A percentile compares a stretch with the other conserved stretches of the same genome.
Conservation (phyloP, 2,888 invertebrate genomes). For the Listrodromus nycthemerus region DNA sequence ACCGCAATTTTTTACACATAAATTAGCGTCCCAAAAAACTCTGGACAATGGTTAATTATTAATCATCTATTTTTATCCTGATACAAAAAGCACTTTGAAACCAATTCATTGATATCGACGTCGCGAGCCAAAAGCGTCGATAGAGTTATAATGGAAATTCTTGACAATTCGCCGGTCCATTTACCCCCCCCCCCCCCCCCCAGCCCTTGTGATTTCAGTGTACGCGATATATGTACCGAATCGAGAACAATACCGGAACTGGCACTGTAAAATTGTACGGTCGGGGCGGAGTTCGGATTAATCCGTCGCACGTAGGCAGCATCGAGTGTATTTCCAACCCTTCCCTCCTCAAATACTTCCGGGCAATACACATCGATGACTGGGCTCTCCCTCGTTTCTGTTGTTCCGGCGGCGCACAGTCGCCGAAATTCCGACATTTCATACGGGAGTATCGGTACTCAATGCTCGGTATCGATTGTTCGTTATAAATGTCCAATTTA, state of each 20-base stretch:
- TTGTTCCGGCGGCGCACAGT: neutral
- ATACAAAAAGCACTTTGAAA: too few species aligned
- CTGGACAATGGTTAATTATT: too few species aligned
- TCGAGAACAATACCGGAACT: constrained; percentile 35
- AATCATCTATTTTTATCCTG: too few species aligned
- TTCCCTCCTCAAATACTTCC: too few species aligned
- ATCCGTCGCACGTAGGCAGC: constrained; percentile 24
- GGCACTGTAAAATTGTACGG: constrained; percentile 19
- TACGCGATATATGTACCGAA: neutral
- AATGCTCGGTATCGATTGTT: constrained; percentile 43
- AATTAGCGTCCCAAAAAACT: too few species aligned
- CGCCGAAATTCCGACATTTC: constrained; percentile 36
- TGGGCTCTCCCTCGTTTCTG: constrained; percentile 1
- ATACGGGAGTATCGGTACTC: constrained; percentile 14
- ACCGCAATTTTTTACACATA: too few species aligned
- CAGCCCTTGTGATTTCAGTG: too few species aligned
- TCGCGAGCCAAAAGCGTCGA: too few species aligned
- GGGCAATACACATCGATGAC: constrained; percentile 24
- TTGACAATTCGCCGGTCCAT: too few species aligned
- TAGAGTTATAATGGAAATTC: too few species aligned
- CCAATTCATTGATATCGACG: too few species aligned
- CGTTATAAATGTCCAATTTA: constrained; percentile 36
- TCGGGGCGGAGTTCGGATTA: constrained; percentile 6
- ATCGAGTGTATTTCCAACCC: neutral
- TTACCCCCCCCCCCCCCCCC: too few species aligned